Evolutionary conservation across 2,113 vertebrate species (phyloP), one percentile per base, ranked within the genome.

Genomic region (Salvator merianae): DNA sequence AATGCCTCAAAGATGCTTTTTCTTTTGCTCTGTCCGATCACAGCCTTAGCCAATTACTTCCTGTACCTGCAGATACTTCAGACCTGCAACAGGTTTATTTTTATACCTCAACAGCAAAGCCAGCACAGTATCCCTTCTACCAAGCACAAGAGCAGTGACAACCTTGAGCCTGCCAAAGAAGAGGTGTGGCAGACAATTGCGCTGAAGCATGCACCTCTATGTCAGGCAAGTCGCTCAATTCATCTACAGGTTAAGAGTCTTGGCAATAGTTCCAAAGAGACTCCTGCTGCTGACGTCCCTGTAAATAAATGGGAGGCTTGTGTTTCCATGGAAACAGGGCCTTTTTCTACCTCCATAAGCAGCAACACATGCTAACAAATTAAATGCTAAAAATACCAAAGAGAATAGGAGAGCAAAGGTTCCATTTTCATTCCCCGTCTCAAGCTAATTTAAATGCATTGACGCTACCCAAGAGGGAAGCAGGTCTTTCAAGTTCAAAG

Each of bases 251-350:
- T 24, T 86, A 87, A 91, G 78, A 66, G 62, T 87, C 79, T 78
- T 84, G 76, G 84, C 81, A 93, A 62, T 32, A 76, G 30, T 84
- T 85, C 77, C 63, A 85, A 79, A 59, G 88, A 84, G 63, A 38
- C 30, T 88, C 28, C 72, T 40, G 10, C 38, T 91, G 66, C 71
- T 71, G 74, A 50, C 55, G 76, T 79, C n/a, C 75, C 53, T 73
- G 73, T 83, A 84, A 90, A 81, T 90, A 88, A 86, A 86, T 55
- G 5, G 87, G 92, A 73, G 86, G 65, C 81, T 90, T 68, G 34
- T 55, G 85, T 94, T 87, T 32, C 86, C 47, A 86, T 88, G 79
- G 76, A 40, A 81, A 92, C 80, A 43, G 34, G 36, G 2, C 8
- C 53, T 32, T 71, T 69, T 83, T 80, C 85, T 86, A 30, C 82